These are phyloP conservation scores for Nyctalus aviator DNA, from an alignment of 2,797 vertebrate genomes.

Conservation along the genomic window DNA sequence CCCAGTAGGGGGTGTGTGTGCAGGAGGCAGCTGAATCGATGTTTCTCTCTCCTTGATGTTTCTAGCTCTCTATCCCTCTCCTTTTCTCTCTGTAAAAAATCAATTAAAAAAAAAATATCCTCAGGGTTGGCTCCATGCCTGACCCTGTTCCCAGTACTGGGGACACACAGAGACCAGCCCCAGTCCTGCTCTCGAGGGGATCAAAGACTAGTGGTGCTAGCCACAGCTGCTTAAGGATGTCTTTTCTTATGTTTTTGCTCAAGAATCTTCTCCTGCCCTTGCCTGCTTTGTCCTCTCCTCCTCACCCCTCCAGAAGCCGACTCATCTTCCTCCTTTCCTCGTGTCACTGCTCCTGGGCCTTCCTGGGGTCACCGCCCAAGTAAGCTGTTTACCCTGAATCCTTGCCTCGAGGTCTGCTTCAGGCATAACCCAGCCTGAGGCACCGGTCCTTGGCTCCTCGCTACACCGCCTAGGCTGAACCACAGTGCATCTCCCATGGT, in stretches of 20 bases:
- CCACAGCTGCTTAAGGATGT: not conserved
- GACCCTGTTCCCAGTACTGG: too few relatives aligned
- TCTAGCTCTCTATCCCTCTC: too few relatives aligned
- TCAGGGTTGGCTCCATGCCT: not conserved
- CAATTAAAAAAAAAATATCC: too few relatives aligned
- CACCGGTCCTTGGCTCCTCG: not conserved
- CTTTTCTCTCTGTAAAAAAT: too few relatives aligned
- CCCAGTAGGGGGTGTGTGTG: too few relatives aligned
- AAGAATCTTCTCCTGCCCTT: not conserved
- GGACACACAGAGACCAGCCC: not conserved
- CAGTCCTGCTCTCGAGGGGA: not conserved
- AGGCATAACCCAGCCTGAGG: not conserved
- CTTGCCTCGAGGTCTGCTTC: not conserved
- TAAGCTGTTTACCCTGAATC: not conserved
- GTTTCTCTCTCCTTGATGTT: too few relatives aligned
- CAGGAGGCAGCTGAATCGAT: too few relatives aligned
- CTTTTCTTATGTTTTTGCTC: not conserved
- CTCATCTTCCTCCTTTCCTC: not conserved
- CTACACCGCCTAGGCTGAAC: not conserved
- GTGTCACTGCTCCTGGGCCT: not conserved
- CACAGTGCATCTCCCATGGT: not conserved
- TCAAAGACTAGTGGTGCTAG: not conserved
- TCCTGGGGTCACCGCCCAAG: not conserved
- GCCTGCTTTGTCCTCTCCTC: not conserved
- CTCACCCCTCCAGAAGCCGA: not conserved